phyloP scores from a whole-genome alignment of 92 coral and sea anemone species.

The Bergia sp. region DNA sequence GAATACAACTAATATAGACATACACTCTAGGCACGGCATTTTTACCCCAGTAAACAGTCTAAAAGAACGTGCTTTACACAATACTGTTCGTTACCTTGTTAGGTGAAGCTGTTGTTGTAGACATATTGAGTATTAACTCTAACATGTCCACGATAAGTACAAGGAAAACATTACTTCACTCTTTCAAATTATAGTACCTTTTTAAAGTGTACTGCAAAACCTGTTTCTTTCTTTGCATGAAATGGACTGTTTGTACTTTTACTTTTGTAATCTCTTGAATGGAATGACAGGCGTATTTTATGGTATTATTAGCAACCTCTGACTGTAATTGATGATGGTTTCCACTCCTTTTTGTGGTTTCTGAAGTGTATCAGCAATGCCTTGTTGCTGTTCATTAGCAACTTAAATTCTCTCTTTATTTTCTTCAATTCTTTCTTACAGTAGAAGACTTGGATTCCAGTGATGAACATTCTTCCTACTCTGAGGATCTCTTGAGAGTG shows the following conservation, averaged over 20 bases:
- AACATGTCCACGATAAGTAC: neutral
- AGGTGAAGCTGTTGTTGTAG: neutral
- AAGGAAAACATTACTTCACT: neutral
- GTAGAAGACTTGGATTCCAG: conserved; percentile 9
- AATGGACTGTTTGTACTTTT: neutral
- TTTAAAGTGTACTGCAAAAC: neutral
- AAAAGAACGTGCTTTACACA: no score
- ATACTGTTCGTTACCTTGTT: neutral
- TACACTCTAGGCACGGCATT: neutral
- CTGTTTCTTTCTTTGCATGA: no score
- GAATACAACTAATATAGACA: neutral
- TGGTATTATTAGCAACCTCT: neutral
- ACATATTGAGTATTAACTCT: no score
- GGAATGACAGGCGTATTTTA: no score
- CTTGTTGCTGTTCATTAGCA: neutral
- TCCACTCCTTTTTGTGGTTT: neutral
- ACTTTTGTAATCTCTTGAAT: no score
- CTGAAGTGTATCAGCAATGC: neutral
- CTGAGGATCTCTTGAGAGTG: neutral
- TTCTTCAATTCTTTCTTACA: neutral
- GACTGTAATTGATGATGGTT: neutral
- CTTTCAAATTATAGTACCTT: neutral
- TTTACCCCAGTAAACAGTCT: neutral
- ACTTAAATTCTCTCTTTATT: neutral
- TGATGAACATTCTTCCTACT: neutral